phyloP scores from a whole-genome alignment of 2,797 vertebrate genomes.

The Danio choprae region DNA sequence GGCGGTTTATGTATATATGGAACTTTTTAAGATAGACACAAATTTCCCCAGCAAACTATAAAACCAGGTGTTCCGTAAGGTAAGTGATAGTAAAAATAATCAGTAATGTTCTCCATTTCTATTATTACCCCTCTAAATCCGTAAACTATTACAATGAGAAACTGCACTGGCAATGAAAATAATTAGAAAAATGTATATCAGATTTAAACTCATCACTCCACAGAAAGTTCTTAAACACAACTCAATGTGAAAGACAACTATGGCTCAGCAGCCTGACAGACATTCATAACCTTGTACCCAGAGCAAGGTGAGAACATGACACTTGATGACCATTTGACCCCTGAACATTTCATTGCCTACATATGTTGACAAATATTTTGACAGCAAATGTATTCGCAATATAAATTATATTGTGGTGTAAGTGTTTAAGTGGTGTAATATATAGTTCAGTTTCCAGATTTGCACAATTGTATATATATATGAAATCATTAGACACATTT shows the following conservation, averaged over 20 bases:
- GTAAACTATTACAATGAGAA: not conserved
- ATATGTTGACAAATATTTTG: not conserved
- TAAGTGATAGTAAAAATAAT: not conserved
- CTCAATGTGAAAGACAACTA: not conserved
- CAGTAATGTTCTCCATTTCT: not conserved
- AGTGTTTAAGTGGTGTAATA: not conserved
- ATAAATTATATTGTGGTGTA: no score
- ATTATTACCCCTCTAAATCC: not conserved
- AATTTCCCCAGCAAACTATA: conserved; percentile 16
- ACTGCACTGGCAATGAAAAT: not conserved
- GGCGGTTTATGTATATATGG: conserved; percentile 1
- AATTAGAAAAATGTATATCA: not conserved
- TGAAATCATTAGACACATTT: no score
- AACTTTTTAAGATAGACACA: conserved; percentile 16
- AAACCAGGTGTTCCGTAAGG: not conserved
- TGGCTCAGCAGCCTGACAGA: not conserved
- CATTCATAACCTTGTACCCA: conserved; percentile 13
- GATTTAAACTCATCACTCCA: not conserved
- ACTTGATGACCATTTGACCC: conserved; percentile 26
- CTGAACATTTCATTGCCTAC: not conserved
- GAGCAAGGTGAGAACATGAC: conserved; percentile 26
- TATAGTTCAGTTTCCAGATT: no score
- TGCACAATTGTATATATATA: no score
- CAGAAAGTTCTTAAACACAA: not conserved
- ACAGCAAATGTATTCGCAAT: not conserved